These are phyloP conservation scores for Papilio aristodemus DNA, from an alignment of 1,140 invertebrate genomes.

Conservation along the genomic window DNA sequence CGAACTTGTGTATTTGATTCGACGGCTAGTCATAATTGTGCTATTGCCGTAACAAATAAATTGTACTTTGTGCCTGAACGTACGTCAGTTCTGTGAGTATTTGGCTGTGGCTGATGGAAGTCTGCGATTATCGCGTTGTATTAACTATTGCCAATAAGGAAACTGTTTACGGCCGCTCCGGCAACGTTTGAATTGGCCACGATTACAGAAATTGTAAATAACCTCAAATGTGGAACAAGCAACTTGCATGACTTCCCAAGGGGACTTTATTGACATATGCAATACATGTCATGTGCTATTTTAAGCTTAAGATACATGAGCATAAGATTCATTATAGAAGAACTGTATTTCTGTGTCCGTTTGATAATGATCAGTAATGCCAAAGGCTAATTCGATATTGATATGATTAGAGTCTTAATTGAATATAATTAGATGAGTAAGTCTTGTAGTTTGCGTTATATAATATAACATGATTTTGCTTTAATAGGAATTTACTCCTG, in stretches of 20 bases:
- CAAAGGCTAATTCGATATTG: constrained; percentile 6
- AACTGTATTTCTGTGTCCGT: neutral
- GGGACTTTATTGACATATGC: constrained; percentile 8
- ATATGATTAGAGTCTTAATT: constrained; percentile 20
- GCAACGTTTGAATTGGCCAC: constrained; percentile 34
- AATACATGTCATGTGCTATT: neutral
- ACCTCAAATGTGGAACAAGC: constrained; percentile 32
- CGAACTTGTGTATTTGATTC: too few species aligned
- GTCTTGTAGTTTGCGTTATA: neutral
- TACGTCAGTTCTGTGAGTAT: constrained; percentile 1
- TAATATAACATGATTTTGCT: neutral
- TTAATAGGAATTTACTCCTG: neutral
- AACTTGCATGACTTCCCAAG: neutral
- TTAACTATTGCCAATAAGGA: constrained; percentile 36
- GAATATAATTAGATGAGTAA: constrained; percentile 2
- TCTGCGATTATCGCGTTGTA: constrained; percentile 27
- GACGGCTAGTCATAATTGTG: too few species aligned
- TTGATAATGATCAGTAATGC: neutral
- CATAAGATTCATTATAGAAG: neutral
- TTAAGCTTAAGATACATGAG: neutral
- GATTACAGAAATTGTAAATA: constrained; percentile 42
- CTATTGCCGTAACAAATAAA: neutral
- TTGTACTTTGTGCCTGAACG: neutral
- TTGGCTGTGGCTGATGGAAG: constrained; percentile 15
- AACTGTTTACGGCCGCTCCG: constrained; percentile 36